Conservation (phyloP, 37 sponge, comb jelly and placozoan genomes). For the Amphimedon queenslandica region DNA sequence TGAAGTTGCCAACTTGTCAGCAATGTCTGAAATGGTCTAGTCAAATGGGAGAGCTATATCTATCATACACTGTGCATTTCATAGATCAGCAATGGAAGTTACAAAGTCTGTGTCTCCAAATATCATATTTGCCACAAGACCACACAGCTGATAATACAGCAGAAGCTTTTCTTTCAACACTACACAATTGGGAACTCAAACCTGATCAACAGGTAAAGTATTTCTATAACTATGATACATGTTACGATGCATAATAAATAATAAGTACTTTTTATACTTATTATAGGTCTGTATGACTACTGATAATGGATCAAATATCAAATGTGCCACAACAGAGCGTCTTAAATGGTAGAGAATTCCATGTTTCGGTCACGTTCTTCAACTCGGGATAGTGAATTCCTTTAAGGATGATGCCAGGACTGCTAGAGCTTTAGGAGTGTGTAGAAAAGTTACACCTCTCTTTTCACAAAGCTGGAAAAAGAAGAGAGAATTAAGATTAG, state of each 20-base stretch:
- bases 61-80: conserved; percentile 23
- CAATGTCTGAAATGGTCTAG: no score
- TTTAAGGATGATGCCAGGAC: conserved; percentile 3
- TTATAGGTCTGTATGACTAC: conserved; percentile 29
- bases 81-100: conserved; percentile 15
- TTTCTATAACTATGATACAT: no score
- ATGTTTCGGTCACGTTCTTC: conserved; percentile 38
- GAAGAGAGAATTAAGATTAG: conserved; percentile 6
- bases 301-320: conserved; percentile 33
- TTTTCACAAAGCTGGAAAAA: conserved; percentile 22
- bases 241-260: no score
- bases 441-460: conserved; percentile 9
- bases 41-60: no score
- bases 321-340: neutral
- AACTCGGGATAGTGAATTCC: conserved; percentile 26
- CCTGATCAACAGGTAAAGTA: neutral
- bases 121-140: conserved; percentile 18
- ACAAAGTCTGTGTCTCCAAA: conserved; percentile 5
- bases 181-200: conserved; percentile 16
- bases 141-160: conserved; percentile 26
- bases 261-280: neutral
- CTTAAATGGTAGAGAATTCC: conserved; percentile 11
- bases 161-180: conserved; percentile 7
- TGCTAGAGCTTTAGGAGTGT: conserved; percentile 11
- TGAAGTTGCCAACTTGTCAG: no score